These are phyloP conservation scores for Cephus runcator DNA, from an alignment of 2,888 invertebrate species.

Conservation along the genomic window DNA sequence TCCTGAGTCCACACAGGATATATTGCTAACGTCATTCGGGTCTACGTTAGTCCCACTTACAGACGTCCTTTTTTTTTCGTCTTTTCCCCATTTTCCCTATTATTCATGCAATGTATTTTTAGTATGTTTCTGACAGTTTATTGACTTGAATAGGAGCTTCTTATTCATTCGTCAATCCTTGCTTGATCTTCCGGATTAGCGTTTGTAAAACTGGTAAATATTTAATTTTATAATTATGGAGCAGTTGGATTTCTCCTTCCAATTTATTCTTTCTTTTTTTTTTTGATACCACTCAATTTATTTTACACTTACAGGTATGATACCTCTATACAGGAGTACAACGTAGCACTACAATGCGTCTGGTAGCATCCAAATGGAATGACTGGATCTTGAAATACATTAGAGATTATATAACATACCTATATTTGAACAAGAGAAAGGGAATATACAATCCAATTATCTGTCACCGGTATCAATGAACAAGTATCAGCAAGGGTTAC, in stretches of 20 bases:
- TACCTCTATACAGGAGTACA: constrained; percentile 35
- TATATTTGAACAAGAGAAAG: not conserved
- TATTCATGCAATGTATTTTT: too few relatives aligned
- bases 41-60: too few relatives aligned
- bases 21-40: too few relatives aligned
- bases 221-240: not conserved
- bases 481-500: not conserved
- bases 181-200: too few relatives aligned
- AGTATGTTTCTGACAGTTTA: too few relatives aligned
- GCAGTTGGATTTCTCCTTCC: not conserved
- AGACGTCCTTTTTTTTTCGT: too few relatives aligned
- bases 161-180: too few relatives aligned
- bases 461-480: not conserved
- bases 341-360: constrained; percentile 15
- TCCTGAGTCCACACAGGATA: too few relatives aligned
- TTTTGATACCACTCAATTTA: constrained; percentile 32
- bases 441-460: not conserved
- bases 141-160: too few relatives aligned
- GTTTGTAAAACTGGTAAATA: not conserved
- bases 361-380: constrained; percentile 7
- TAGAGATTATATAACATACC: not conserved
- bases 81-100: too few relatives aligned
- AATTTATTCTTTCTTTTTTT: not conserved
- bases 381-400: not conserved
- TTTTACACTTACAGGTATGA: constrained; percentile 38